These are phyloP conservation scores for Scortum barcoo DNA, from an alignment of 2,113 vertebrate genomes.

Conservation along the genomic window DNA sequence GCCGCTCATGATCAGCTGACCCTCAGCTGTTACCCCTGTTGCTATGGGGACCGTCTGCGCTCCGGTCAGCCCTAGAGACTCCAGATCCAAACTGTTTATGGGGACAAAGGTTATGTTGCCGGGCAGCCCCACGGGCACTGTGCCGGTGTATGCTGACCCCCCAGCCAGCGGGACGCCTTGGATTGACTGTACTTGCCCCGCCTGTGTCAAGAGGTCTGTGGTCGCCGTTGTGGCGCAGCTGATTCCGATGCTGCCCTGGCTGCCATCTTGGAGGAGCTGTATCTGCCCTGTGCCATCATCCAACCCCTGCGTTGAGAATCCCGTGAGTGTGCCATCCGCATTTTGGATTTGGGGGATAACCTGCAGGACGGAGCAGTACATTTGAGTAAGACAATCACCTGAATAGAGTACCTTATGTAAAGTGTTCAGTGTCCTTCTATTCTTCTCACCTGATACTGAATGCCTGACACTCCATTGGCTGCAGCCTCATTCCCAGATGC, in stretches of 20 bases:
- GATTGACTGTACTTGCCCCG: conserved; percentile 92
- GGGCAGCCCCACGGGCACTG: conserved; percentile 93
- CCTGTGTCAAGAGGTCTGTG: conserved; percentile 93
- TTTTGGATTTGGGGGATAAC: conserved; percentile 99
- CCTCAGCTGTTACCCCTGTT: conserved; percentile 93
- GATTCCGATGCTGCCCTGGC: conserved; percentile 86
- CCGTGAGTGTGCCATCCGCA: conserved; percentile 90
- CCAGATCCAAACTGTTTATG: conserved; percentile 97
- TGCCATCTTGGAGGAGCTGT: conserved; percentile 94
- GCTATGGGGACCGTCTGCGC: conserved; percentile 93
- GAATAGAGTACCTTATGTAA: fast-evolving
- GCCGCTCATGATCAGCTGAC: conserved; percentile 94
- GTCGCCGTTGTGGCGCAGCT: conserved; percentile 83
- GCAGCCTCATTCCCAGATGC: conserved; percentile 90
- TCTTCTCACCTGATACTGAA: conserved; percentile 89
- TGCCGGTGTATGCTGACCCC: conserved; percentile 89
- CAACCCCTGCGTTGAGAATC: conserved; percentile 89
- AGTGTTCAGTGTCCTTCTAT: background rate
- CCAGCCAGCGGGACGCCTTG: conserved; percentile 92
- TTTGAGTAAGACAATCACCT: background rate
- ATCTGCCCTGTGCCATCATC: conserved; percentile 93
- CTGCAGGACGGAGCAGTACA: conserved; percentile 71
- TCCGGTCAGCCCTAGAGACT: conserved; percentile 95
- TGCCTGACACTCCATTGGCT: conserved; percentile 93
- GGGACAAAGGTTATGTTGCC: conserved; percentile 98